Evolutionary conservation across 2,797 vertebrate genomes (phyloP).

Genomic region (Hozukius guyotensis): DNA sequence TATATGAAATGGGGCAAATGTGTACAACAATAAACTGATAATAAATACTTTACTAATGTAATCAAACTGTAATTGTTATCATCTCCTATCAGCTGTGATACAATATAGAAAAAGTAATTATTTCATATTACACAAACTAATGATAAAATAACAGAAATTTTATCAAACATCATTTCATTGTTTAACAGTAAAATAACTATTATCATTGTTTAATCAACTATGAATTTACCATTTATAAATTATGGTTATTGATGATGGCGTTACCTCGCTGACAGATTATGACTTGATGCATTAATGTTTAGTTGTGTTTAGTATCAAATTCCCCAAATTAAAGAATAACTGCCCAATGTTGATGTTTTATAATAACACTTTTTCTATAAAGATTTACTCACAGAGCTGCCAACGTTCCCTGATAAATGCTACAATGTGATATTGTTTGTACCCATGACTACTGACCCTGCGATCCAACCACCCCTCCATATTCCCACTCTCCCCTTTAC

Average conservation of each 20-base stretch:
- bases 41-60: too few relatives aligned
- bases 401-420: constrained; percentile 8
- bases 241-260: background rate
- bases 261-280: background rate
- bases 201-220: too few relatives aligned
- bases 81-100: too few relatives aligned
- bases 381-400: background rate
- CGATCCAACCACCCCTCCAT: constrained; percentile 45
- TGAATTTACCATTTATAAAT: too few relatives aligned
- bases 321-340: background rate
- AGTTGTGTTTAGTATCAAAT: background rate
- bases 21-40: too few relatives aligned
- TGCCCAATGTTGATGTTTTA: background rate
- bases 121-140: too few relatives aligned
- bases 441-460: constrained; percentile 15
- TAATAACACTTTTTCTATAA: background rate
- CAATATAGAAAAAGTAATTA: too few relatives aligned
- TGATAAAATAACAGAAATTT: too few relatives aligned
- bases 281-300: background rate
- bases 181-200: too few relatives aligned
- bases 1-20: too few relatives aligned
- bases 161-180: too few relatives aligned
- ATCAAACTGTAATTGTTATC: too few relatives aligned
- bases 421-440: constrained; percentile 40
- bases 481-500: constrained; percentile 63